A percentile compares a stretch with the other conserved stretches of the same genome.
phyloP scores from a whole-genome alignment of 2,888 invertebrate species.

The Ochropleura leucogaster region DNA sequence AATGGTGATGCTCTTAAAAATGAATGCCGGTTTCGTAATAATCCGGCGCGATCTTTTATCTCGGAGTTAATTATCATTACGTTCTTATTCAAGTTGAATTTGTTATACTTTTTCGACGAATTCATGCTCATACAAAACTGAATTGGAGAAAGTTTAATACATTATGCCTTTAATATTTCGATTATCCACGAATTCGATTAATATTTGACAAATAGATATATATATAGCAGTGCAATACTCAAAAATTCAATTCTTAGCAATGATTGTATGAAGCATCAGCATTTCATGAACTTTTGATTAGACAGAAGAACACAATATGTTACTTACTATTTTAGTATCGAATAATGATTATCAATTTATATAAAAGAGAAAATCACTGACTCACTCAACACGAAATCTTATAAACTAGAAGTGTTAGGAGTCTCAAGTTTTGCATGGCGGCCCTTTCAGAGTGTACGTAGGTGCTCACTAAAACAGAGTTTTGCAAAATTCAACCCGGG shows the following conservation, averaged over 20 bases:
- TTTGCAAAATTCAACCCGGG: too few species aligned
- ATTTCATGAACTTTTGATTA: neutral
- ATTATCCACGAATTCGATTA: slow-evolving; percentile 7
- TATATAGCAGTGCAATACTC: neutral
- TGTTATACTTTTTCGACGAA: slow-evolving; percentile 54
- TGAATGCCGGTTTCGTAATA: slow-evolving; percentile 66
- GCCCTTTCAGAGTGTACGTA: too few species aligned
- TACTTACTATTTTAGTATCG: neutral
- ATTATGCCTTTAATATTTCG: slow-evolving; percentile 23
- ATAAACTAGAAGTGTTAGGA: too few species aligned
- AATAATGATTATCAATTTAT: neutral
- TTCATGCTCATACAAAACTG: slow-evolving; percentile 44
- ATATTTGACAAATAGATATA: neutral
- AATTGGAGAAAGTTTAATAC: slow-evolving; percentile 57
- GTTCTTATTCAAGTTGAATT: slow-evolving; percentile 69
- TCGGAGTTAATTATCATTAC: slow-evolving; percentile 74
- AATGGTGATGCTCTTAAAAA: slow-evolving; percentile 61
- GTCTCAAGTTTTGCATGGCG: too few species aligned
- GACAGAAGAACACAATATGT: neutral
- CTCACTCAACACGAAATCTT: too few species aligned
- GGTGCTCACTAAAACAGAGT: too few species aligned
- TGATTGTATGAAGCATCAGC: neutral
- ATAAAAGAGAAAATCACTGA: too few species aligned
- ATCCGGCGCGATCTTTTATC: slow-evolving; percentile 64
- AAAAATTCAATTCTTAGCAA: neutral